Percentiles rank a stretch among this genome's conserved stretches.
Evolutionary conservation across 2,797 vertebrate species (phyloP).

Genomic region (Heliangelus exortis): DNA sequence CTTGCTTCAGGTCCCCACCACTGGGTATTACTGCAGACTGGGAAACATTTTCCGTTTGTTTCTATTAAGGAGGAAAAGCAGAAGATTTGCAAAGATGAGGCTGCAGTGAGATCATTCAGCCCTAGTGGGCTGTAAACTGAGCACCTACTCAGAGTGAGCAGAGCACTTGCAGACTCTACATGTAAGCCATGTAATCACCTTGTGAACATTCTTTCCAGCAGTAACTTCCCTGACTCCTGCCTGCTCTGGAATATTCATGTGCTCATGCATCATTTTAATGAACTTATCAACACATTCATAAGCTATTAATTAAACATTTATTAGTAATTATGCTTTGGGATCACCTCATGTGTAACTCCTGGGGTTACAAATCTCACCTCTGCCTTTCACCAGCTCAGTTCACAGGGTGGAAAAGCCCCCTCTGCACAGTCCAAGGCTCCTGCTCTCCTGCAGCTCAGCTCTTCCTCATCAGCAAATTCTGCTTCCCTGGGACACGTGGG

Average conservation of each 20-base stretch:
- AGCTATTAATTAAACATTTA: constrained; percentile 47
- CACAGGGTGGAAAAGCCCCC: background rate
- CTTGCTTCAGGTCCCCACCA: background rate
- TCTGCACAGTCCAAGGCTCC: background rate
- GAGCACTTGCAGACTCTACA: background rate
- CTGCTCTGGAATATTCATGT: constrained; percentile 44
- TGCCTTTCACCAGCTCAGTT: background rate
- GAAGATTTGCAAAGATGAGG: background rate
- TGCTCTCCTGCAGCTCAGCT: background rate
- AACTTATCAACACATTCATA: constrained; percentile 38
- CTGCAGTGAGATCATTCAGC: background rate
- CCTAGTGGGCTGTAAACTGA: background rate
- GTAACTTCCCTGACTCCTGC: constrained; percentile 11
- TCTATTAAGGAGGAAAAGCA: background rate
- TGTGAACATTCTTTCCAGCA: background rate
- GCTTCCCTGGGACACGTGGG: background rate
- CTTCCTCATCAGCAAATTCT: background rate
- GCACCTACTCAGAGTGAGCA: background rate
- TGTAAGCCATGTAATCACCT: background rate
- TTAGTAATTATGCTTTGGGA: constrained; percentile 25
- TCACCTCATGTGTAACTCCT: background rate
- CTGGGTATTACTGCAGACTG: background rate
- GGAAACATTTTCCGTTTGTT: background rate
- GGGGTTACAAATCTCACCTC: background rate
- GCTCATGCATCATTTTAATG: constrained; percentile 51